Conservation (phyloP, 2,888 invertebrate genomes). For the Cosmia trapezina region DNA sequence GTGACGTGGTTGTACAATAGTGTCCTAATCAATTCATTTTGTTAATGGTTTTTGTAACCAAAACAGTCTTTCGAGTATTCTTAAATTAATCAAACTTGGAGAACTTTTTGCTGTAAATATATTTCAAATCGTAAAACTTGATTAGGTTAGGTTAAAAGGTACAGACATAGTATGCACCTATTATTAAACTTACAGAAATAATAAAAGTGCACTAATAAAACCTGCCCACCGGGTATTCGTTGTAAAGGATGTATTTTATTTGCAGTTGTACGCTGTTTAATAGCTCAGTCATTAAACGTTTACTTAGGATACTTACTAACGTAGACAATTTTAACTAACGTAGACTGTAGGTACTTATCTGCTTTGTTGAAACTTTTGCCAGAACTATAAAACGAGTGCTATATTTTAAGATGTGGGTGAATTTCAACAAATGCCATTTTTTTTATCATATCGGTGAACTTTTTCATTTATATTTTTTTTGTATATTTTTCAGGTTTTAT, state of each 20-base stretch:
- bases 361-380: conserved; percentile 11
- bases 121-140: not conserved
- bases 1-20: too few relatives aligned
- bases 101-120: too few relatives aligned
- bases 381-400: not conserved
- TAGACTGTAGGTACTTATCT: too few relatives aligned
- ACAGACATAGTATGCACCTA: not conserved
- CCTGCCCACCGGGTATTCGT: conserved; percentile 4
- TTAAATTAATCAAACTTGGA: not conserved
- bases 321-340: not conserved
- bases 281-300: conserved; percentile 1
- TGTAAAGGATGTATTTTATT: conserved; percentile 5
- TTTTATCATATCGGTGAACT: too few relatives aligned
- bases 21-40: too few relatives aligned
- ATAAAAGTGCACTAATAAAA: conserved; percentile 12
- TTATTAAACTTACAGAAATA: conserved; percentile 1
- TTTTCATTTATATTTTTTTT: too few relatives aligned
- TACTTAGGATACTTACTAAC: not conserved
- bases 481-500: too few relatives aligned
- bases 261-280: conserved; percentile 13
- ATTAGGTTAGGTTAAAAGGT: not conserved
- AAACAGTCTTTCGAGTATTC: not conserved
- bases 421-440: too few relatives aligned
- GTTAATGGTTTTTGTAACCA: too few relatives aligned
- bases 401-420: not conserved